A percentile compares a stretch with the other conserved stretches of the same genome.
Conservation (phyloP, 2,113 vertebrate species). For the Bubalus kerabau region DNA sequence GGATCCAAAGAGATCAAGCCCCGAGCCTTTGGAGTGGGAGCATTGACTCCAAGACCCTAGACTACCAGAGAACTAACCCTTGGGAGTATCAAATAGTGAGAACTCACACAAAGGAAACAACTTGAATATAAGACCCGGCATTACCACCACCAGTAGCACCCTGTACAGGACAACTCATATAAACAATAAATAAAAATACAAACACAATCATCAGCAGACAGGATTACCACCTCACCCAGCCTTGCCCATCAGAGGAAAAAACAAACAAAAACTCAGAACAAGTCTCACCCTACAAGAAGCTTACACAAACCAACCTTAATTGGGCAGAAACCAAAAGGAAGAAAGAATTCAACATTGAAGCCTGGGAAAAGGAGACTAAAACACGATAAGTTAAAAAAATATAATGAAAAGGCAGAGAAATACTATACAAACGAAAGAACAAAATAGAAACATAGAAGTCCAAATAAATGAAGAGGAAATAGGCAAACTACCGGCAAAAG, state of each 20-base stretch:
- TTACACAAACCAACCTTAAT: background rate
- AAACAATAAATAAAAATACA: background rate
- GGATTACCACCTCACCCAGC: background rate
- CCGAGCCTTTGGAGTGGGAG: background rate
- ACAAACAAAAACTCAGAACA: background rate
- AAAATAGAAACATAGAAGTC: background rate
- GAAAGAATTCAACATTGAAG: background rate
- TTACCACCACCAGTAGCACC: background rate
- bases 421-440: background rate
- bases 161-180: background rate
- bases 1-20: background rate
- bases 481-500: background rate
- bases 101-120: background rate
- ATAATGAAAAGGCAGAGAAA: background rate
- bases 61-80: background rate
- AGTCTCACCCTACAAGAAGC: background rate
- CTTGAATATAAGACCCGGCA: background rate
- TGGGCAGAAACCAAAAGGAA: background rate
- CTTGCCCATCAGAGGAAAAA: background rate
- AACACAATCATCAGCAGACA: background rate
- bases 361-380: background rate
- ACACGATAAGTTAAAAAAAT: background rate
- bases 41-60: background rate
- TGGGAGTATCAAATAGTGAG: background rate
- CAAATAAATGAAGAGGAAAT: background rate